phyloP scores from a whole-genome alignment of 2,797 vertebrate genomes.

The Tiaroga cobitis region DNA sequence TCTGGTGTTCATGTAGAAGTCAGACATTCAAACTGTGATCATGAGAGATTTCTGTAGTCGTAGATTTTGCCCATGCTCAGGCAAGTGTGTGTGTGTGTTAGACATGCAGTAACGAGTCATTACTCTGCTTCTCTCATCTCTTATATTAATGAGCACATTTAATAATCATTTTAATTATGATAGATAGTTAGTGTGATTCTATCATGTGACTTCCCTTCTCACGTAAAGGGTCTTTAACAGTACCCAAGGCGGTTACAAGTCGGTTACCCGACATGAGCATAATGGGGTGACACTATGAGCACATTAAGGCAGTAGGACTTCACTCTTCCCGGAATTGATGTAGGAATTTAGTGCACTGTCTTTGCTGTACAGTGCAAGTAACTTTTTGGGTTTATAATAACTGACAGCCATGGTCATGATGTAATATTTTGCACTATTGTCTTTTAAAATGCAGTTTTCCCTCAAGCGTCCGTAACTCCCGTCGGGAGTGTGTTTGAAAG shows the following conservation, averaged over 20 bases:
- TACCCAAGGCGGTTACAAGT: background rate
- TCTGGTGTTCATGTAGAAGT: too few relatives aligned
- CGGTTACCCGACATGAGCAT: background rate
- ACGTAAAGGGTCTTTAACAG: background rate
- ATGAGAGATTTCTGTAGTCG: background rate
- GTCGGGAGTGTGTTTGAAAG: conserved; percentile 11
- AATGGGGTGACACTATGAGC: background rate
- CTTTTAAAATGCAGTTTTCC: conserved; percentile 21
- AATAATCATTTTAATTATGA: conserved; percentile 16
- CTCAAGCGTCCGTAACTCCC: background rate
- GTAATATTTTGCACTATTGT: conserved; percentile 8
- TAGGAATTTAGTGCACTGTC: background rate
- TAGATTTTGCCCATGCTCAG: background rate
- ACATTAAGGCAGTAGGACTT: background rate
- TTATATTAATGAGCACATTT: background rate
- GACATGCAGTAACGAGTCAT: background rate
- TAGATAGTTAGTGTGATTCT: background rate
- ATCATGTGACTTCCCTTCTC: background rate
- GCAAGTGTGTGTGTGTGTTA: background rate
- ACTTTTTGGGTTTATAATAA: background rate
- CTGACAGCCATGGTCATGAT: background rate
- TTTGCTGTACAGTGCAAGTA: background rate
- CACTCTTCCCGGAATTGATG: background rate
- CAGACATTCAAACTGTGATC: too few relatives aligned
- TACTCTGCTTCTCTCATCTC: background rate